phyloP scores from a whole-genome alignment of 2,888 invertebrate species.

The Drosophila rellima region DNA sequence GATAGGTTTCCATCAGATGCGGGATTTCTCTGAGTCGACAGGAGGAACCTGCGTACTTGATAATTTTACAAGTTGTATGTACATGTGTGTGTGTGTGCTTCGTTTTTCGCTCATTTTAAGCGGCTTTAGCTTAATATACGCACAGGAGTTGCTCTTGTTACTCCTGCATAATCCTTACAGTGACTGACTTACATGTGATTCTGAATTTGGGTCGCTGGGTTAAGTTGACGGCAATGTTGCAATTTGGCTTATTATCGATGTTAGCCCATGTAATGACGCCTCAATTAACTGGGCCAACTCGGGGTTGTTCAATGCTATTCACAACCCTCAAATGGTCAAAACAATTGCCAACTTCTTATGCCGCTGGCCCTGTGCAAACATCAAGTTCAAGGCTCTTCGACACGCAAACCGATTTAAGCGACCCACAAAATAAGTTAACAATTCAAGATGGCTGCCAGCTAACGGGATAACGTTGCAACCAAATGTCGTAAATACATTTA shows the following conservation, averaged over 20 bases:
- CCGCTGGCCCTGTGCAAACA: constrained; percentile 12
- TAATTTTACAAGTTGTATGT: constrained; percentile 3
- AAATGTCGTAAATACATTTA: constrained; percentile 19
- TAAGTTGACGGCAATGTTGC: constrained; percentile 32
- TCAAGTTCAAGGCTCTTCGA: constrained; percentile 65
- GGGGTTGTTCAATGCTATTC: background rate
- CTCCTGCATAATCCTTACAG: constrained; percentile 1
- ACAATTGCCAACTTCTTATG: constrained; percentile 22
- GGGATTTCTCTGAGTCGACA: constrained; percentile 5
- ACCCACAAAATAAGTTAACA: constrained; percentile 35
- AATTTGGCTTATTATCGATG: constrained; percentile 40
- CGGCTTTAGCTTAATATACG: constrained; percentile 35
- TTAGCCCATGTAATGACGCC: constrained; percentile 33
- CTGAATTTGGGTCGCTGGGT: constrained; percentile 50
- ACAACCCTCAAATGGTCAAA: constrained; percentile 39
- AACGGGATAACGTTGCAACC: constrained; percentile 13
- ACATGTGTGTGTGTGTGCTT: background rate
- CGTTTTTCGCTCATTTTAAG: constrained; percentile 30
- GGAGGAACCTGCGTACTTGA: background rate
- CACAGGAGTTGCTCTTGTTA: constrained; percentile 1
- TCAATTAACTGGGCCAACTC: constrained; percentile 47
- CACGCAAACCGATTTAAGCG: constrained; percentile 33
- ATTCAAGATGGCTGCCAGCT: constrained; percentile 28
- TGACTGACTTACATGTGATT: constrained; percentile 19
- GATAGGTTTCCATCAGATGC: background rate